phyloP scores from a whole-genome alignment of 2,888 invertebrate genomes.

The Junonia oenone region DNA sequence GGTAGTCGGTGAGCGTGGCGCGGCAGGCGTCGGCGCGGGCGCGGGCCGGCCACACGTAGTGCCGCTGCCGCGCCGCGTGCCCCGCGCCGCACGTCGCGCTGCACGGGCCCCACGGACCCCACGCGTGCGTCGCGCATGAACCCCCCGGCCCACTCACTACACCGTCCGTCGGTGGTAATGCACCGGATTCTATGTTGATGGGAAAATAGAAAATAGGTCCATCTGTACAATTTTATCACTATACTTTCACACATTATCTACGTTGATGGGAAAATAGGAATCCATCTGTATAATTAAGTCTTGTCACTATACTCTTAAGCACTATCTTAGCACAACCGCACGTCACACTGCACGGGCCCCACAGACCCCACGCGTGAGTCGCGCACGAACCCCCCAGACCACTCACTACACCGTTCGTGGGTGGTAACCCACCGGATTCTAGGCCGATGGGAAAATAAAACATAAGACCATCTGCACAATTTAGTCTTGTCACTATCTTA shows the following conservation, averaged over 20 bases:
- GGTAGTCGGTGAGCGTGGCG: constrained; percentile 76
- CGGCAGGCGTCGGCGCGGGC: constrained; percentile 81
- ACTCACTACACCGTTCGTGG: constrained; percentile 16
- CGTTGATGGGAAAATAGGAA: too few species aligned
- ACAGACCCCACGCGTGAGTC: constrained; percentile 86
- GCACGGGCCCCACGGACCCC: constrained; percentile 91
- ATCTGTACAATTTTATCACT: too few species aligned
- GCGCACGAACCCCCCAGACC: constrained; percentile 79
- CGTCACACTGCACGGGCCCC: constrained; percentile 89
- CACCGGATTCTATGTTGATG: too few species aligned
- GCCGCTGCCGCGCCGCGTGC: constrained; percentile 80
- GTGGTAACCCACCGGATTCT: constrained; percentile 24
- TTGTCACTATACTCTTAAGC: too few species aligned
- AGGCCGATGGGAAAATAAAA: too few species aligned
- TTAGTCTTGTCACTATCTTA: too few species aligned
- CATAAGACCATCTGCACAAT: too few species aligned
- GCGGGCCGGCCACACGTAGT: constrained; percentile 71
- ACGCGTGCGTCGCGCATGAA: constrained; percentile 83
- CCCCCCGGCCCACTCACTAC: constrained; percentile 47
- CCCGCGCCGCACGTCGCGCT: constrained; percentile 89
- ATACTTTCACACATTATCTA: too few species aligned
- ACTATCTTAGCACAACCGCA: too few species aligned
- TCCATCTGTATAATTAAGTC: too few species aligned
- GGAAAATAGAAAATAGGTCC: too few species aligned
- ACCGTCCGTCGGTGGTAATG: constrained; percentile 21